Conservation (phyloP, 2,113 vertebrate genomes). For the Ploceus nigricollis region DNA sequence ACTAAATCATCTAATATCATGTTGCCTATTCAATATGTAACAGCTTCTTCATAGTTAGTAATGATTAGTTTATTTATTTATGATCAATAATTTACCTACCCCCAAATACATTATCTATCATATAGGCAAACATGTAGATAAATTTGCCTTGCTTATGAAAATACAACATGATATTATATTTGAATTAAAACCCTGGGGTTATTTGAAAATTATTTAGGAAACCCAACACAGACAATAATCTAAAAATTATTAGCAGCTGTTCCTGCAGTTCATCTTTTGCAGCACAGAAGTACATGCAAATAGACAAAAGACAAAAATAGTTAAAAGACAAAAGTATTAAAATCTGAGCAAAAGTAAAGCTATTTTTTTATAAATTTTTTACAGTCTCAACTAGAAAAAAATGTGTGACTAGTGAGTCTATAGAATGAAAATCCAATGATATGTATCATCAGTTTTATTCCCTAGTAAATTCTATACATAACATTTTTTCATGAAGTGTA, state of each 20-base stretch:
- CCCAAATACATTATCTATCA: background rate
- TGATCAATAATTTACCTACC: background rate
- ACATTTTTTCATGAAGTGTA: background rate
- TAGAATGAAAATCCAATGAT: background rate
- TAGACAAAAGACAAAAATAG: background rate
- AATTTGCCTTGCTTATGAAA: background rate
- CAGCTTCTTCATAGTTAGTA: background rate
- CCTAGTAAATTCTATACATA: background rate
- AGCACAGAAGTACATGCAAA: background rate
- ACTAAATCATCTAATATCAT: background rate
- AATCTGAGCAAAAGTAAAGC: background rate
- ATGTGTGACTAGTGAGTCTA: background rate
- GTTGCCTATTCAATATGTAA: background rate
- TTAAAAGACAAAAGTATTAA: background rate
- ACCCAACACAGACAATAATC: rapidly evolving
- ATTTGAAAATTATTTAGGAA: background rate
- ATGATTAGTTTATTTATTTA: background rate
- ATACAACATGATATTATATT: background rate
- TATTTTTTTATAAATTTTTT: background rate
- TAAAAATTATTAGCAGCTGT: background rate
- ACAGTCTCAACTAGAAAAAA: background rate
- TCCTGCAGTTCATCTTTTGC: background rate
- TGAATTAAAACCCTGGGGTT: background rate
- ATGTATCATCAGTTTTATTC: background rate
- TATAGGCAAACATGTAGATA: background rate